Conservation (phyloP, 2,797 vertebrate species). For the Anabas testudineus region DNA sequence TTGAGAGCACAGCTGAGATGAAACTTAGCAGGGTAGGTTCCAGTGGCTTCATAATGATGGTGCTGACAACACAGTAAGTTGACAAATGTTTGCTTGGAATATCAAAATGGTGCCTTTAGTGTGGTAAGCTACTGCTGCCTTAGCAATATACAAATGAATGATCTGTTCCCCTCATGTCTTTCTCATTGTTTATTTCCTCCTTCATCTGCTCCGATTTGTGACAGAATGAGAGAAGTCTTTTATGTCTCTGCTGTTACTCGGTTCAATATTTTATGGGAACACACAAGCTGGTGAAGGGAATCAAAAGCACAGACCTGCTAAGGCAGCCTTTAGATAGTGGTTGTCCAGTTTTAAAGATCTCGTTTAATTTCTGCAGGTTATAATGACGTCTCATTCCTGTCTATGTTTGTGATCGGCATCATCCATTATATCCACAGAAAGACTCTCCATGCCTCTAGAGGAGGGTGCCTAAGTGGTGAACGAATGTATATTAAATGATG, state of each 20-base stretch:
- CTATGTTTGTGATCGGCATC: neutral
- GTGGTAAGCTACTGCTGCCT: conserved; percentile 59
- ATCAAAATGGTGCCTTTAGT: conserved; percentile 74
- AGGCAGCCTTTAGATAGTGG: conserved; percentile 11
- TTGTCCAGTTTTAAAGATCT: conserved; percentile 27
- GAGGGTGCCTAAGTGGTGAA: conserved; percentile 54
- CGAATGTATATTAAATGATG: conserved; percentile 63
- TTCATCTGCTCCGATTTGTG: conserved; percentile 50
- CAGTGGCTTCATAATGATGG: conserved; percentile 69
- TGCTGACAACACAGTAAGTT: conserved; percentile 75
- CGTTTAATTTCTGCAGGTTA: conserved; percentile 18
- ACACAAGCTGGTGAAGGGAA: conserved; percentile 46
- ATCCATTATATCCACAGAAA: conserved; percentile 32
- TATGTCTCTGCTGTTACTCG: conserved; percentile 37
- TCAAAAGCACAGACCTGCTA: conserved; percentile 3
- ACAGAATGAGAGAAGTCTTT: conserved; percentile 47
- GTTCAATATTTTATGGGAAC: conserved; percentile 67
- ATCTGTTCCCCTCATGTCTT: conserved; percentile 30
- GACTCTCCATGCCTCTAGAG: conserved; percentile 34
- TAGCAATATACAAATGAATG: conserved; percentile 84
- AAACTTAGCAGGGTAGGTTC: conserved; percentile 59
- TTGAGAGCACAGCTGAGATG: conserved; percentile 60
- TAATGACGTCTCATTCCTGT: conserved; percentile 5
- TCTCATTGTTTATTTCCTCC: conserved; percentile 25
- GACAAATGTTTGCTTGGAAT: conserved; percentile 82